Conservation (phyloP, 2,888 invertebrate genomes). For the Drosophila pegasa region DNA sequence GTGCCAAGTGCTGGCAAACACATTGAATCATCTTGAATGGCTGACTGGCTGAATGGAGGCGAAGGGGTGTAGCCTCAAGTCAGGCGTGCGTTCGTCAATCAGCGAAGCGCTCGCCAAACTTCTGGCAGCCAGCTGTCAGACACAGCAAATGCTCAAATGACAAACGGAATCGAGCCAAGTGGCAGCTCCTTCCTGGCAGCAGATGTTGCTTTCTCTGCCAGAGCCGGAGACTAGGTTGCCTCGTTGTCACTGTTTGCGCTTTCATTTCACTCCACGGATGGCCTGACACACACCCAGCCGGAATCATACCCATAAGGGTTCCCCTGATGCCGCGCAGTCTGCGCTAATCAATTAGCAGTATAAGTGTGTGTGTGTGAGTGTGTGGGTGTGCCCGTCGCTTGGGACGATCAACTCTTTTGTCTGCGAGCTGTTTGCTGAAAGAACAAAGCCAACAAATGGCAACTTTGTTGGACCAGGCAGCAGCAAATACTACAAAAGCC, state of each 20-base stretch:
- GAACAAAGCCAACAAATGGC: constrained; percentile 55
- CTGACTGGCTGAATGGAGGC: background rate
- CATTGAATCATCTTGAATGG: constrained; percentile 38
- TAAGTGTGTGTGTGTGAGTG: constrained; percentile 11
- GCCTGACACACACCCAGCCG: constrained; percentile 16
- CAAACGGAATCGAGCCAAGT: constrained; percentile 67
- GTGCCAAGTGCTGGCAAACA: constrained; percentile 50
- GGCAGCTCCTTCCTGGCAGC: constrained; percentile 46
- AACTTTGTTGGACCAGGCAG: constrained; percentile 48
- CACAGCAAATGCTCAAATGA: constrained; percentile 70
- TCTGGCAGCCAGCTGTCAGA: constrained; percentile 73
- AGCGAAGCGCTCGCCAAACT: constrained; percentile 54
- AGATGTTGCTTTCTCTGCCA: constrained; percentile 48
- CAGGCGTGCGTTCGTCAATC: constrained; percentile 66
- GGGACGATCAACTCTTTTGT: constrained; percentile 52
- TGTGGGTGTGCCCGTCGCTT: constrained; percentile 29
- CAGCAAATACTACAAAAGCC: constrained; percentile 16
- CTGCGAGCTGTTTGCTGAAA: constrained; percentile 11
- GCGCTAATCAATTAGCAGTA: constrained; percentile 62
- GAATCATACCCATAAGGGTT: constrained; percentile 2
- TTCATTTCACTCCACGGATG: constrained; percentile 51
- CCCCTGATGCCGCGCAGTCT: constrained; percentile 13
- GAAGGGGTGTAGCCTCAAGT: constrained; percentile 13
- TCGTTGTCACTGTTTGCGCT: constrained; percentile 38
- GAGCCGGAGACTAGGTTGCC: constrained; percentile 20